phyloP scores from a whole-genome alignment of 2,888 invertebrate species.

The Rhagophthalmus giganteus region DNA sequence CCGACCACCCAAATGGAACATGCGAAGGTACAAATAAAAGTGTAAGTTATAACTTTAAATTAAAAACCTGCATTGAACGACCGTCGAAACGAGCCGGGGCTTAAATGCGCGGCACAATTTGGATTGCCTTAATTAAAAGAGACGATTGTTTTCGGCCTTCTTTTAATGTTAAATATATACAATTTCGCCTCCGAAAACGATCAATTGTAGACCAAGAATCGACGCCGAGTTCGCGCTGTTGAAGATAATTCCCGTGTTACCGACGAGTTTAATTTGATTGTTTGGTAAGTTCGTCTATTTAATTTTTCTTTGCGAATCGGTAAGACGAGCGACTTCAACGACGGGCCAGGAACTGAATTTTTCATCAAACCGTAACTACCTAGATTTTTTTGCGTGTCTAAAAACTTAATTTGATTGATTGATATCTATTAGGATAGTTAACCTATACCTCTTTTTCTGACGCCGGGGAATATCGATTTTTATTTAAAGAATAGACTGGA shows the following conservation, averaged over 20 bases:
- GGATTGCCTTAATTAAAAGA: slow-evolving; percentile 21
- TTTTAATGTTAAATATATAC: not conserved
- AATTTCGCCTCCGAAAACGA: not conserved
- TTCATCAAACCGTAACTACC: too few species aligned
- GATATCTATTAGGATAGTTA: too few species aligned
- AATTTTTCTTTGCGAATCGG: too few species aligned
- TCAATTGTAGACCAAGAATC: not conserved
- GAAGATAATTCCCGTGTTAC: not conserved
- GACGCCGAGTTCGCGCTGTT: not conserved
- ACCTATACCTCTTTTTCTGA: too few species aligned
- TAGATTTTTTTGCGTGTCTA: too few species aligned
- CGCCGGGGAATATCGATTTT: too few species aligned
- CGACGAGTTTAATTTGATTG: too few species aligned
- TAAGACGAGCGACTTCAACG: too few species aligned
- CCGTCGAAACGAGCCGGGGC: slow-evolving; percentile 27
- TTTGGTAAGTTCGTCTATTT: too few species aligned
- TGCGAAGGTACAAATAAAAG: slow-evolving; percentile 39
- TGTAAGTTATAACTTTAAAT: slow-evolving; percentile 44
- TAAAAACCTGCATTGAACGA: slow-evolving; percentile 38
- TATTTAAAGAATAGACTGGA: too few species aligned
- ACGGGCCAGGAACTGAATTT: too few species aligned
- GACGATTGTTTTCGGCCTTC: not conserved
- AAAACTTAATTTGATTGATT: too few species aligned
- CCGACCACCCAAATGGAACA: slow-evolving; percentile 41
- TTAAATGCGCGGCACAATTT: slow-evolving; percentile 14